Evolutionary conservation across 23 tunicate species (phyloP), one percentile per base, ranked within the genome.

Genomic region (Ciona savignyi): DNA sequence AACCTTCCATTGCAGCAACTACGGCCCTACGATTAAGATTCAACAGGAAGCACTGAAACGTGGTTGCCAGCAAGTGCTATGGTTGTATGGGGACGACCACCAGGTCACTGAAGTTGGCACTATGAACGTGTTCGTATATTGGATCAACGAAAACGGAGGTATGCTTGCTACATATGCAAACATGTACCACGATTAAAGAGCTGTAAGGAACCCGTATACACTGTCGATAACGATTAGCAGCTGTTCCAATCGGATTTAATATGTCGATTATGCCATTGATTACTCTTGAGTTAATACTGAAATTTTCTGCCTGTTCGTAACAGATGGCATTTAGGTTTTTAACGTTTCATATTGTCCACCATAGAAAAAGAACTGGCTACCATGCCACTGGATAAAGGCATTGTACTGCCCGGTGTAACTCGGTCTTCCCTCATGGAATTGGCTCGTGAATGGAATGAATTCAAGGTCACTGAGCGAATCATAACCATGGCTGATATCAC

Each of bases 31-130:
- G 32, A 90, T 90, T 22, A 51, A 60, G 11, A 73, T 90, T 29
- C 97, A 90, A 66, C 67, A 78, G 49, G 89, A 95, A 61, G 99
- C 99, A 3, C 66, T 64, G 29, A 63, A 65, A 29, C 71, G 83
- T 25, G 99, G 95, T 24, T 90, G 95, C 76, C 93, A 95, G 60
- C 99, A 95, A 62, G 95, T 87, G 25, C 67, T 95, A 4, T 87
- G 95, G 95, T 70, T 93, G 28, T 81, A 89, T 30, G 95, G 90
- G 0, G 74, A 77, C 23, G 83, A 95, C 51, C 99, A 95, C 70
- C 67, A 95, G 30, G 80, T 95, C 66, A 95, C 99, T 4, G 99
- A 95, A 76, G 95, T 87, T 74, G 99, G 99, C 11, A 95, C 99
- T 11, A 87, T 87, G 95, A 95, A 87, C 76, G 80, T 88, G 25